Evolutionary conservation across 2,888 invertebrate genomes (phyloP).

Genomic region (Byasa hedistus): DNA sequence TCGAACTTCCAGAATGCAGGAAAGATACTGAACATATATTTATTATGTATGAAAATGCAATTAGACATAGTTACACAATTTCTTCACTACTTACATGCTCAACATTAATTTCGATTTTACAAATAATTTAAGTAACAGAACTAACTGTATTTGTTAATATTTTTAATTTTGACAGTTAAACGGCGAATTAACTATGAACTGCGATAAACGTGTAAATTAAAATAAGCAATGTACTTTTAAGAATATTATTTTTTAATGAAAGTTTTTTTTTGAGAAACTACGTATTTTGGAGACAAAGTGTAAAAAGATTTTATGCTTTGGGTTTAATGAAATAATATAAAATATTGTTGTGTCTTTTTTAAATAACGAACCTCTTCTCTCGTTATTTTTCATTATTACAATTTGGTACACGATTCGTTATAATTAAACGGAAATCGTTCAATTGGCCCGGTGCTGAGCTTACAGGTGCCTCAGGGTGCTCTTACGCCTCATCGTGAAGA

Average conservation of each 20-base stretch:
- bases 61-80: not conserved
- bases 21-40: not conserved
- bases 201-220: not conserved
- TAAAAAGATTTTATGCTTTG: too few species aligned
- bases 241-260: too few species aligned
- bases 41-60: not conserved
- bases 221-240: too few species aligned
- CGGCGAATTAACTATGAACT: not conserved
- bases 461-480: conserved; percentile 25
- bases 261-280: too few species aligned
- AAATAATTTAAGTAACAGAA: too few species aligned
- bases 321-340: too few species aligned
- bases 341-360: not conserved
- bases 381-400: not conserved
- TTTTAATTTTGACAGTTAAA: not conserved
- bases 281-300: too few species aligned
- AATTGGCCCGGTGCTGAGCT: conserved; percentile 13
- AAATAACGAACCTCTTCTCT: not conserved
- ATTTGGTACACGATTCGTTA: conserved; percentile 10
- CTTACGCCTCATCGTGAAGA: conserved; percentile 1
- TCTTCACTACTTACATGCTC: not conserved
- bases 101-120: not conserved
- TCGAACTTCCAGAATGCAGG: not conserved
- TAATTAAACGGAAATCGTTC: conserved; percentile 20
- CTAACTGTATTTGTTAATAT: too few species aligned